Base-by-base conservation (phyloP, 2,888 invertebrate species). In the Argyresthia goedartella region DNA sequence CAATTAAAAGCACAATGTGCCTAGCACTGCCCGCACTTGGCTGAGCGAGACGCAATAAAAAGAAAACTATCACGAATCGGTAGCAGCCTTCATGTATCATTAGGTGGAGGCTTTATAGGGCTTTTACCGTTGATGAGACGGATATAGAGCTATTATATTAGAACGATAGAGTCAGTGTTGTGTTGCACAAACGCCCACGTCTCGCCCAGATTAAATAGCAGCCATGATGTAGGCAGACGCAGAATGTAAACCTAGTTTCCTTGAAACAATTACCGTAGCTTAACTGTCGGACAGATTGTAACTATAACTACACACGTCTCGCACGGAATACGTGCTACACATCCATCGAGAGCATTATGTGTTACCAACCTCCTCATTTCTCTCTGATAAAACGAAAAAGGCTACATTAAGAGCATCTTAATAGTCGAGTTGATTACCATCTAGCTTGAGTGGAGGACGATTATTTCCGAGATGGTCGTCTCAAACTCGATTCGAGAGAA, bases 361-460 rank as follows among this genome's bases (percentile, higher is more conserved):
- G 48, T n/a, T n/a, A n/a, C 48, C 36, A 35, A 48, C 39, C 35
- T 48, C 36, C 35, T 48, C 48, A 36, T 77, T 67, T 67, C 64
- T 60, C 60, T 66, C 67, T 25, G 35, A 36, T 65, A 61, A 65
- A 63, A 65, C 67, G 63, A 76, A 81, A 81, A 81, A 81, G 77
- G 71, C 71, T 73, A 79, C 82, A 80, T 81, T 81, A 84, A 79
- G 76, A 76, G 69, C 66, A 64, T 75, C 73, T 79, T 85, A 84
- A 85, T 84, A 82, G 82, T 71, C 71, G 64, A 72, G 69, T 76
- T 81, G 85, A 86, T 86, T 82, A 85, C 80, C 76, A 84, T 85
- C 84, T 82, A 77, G 75, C 77, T 71, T 80, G 82, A 84, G 85
- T 84, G 82, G 76, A 72, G 76, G 78, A 77, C 79, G 85, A 84